Conservation (phyloP, 2,888 invertebrate genomes). For the Oligia fasciuncula region DNA sequence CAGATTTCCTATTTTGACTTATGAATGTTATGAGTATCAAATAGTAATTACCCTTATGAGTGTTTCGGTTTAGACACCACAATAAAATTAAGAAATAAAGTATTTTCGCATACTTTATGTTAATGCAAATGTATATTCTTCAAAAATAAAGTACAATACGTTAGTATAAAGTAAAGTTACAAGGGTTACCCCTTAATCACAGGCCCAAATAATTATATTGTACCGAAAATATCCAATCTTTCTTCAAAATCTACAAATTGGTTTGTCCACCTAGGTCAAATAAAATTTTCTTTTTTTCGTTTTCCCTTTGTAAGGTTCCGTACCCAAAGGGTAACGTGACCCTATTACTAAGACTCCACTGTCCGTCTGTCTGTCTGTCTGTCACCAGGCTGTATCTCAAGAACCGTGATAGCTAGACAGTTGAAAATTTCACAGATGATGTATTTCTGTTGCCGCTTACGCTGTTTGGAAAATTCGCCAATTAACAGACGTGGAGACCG, state of each 20-base stretch:
- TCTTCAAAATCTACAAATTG: slow-evolving; percentile 4
- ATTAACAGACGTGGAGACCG: too few relatives aligned
- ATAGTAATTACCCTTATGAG: background rate
- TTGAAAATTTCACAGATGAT: too few relatives aligned
- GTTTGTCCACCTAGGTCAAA: background rate
- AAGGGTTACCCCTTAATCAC: background rate
- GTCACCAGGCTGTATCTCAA: too few relatives aligned
- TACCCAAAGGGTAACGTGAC: too few relatives aligned
- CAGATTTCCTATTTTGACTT: too few relatives aligned
- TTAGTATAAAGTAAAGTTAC: background rate
- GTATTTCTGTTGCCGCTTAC: too few relatives aligned
- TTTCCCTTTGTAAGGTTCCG: background rate
- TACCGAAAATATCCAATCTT: slow-evolving; percentile 6
- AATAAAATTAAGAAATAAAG: background rate
- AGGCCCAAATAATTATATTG: slow-evolving; percentile 19
- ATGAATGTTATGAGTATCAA: background rate
- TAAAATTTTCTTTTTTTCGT: background rate
- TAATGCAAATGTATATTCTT: background rate
- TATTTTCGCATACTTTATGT: background rate
- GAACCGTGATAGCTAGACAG: too few relatives aligned
- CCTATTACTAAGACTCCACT: too few relatives aligned
- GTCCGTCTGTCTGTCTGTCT: too few relatives aligned
- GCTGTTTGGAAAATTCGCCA: too few relatives aligned
- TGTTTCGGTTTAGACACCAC: background rate
- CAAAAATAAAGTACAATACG: background rate